A percentile compares a stretch with the other conserved stretches of the same genome.
phyloP scores from a whole-genome alignment of 2,113 vertebrate species.

The Ammodytes dubius region DNA sequence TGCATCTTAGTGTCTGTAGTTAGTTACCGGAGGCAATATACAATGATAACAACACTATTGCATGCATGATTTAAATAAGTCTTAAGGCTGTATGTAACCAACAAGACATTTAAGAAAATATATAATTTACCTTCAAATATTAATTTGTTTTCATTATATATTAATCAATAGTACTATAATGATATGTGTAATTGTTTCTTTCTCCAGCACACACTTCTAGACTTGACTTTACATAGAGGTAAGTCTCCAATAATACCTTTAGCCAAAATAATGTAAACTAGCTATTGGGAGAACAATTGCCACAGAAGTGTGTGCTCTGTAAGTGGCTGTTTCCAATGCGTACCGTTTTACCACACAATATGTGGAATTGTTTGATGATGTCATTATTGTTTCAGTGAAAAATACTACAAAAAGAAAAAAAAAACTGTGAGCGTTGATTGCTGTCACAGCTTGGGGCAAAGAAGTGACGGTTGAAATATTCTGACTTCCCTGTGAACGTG shows the following conservation, averaged over 20 bases:
- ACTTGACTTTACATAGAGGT: not conserved
- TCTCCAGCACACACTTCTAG: not conserved
- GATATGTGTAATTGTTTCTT: not conserved
- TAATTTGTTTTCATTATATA: not conserved
- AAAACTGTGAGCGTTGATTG: conserved; percentile 45
- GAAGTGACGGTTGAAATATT: conserved; percentile 47
- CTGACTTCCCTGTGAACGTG: conserved; percentile 54
- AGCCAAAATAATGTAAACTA: not conserved
- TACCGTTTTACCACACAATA: too few species aligned
- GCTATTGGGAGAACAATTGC: not conserved
- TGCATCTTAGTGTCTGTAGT: not conserved
- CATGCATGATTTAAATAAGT: too few species aligned
- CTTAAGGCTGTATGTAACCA: too few species aligned
- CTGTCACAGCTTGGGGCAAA: conserved; percentile 31
- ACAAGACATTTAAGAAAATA: not conserved
- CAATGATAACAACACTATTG: too few species aligned
- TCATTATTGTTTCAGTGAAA: conserved; percentile 34
- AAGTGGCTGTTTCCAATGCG: not conserved
- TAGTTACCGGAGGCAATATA: too few species aligned
- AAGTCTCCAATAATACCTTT: not conserved
- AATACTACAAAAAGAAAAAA: conserved; percentile 21
- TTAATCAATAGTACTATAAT: not conserved
- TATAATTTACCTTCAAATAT: not conserved
- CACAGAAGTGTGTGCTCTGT: not conserved
- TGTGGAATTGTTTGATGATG: conserved; percentile 9